phyloP scores from a whole-genome alignment of 2,888 invertebrate species.

The Furcula furcula region DNA sequence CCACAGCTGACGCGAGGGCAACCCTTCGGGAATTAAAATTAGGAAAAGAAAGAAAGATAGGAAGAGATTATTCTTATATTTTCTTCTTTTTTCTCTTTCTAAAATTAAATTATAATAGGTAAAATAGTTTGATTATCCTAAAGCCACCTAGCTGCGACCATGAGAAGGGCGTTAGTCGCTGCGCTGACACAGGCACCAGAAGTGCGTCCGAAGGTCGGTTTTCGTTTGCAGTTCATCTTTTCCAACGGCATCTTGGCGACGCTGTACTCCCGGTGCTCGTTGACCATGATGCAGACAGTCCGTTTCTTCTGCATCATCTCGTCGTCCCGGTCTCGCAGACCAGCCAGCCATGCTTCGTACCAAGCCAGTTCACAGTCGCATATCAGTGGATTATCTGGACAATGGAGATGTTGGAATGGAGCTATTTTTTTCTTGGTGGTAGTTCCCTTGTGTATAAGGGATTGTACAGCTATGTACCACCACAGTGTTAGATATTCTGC shows the following conservation, averaged over 20 bases:
- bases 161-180: slow-evolving; percentile 46
- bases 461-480: no score
- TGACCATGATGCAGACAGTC: slow-evolving; percentile 90
- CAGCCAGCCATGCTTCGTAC: slow-evolving; percentile 92
- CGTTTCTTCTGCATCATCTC: slow-evolving; percentile 94
- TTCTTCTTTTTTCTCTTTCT: no score
- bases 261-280: slow-evolving; percentile 91
- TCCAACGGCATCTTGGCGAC: slow-evolving; percentile 91
- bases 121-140: slow-evolving; percentile 42
- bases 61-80: no score
- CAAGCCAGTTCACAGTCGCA: slow-evolving; percentile 95
- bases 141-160: slow-evolving; percentile 55
- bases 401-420: no score
- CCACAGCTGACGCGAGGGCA: slow-evolving; percentile 68
- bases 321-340: slow-evolving; percentile 90
- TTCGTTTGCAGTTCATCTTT: slow-evolving; percentile 91
- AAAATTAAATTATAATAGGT: slow-evolving; percentile 35
- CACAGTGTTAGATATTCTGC: no score
- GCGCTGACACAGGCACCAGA: slow-evolving; percentile 47
- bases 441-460: no score
- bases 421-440: no score
- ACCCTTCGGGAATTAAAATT: slow-evolving; percentile 50
- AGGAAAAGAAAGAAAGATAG: no score
- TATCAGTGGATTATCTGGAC: slow-evolving; percentile 91
- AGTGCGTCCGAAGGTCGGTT: slow-evolving; percentile 72